Base-by-base conservation (phyloP, 2,888 invertebrate genomes). In the Agrochola litura region DNA sequence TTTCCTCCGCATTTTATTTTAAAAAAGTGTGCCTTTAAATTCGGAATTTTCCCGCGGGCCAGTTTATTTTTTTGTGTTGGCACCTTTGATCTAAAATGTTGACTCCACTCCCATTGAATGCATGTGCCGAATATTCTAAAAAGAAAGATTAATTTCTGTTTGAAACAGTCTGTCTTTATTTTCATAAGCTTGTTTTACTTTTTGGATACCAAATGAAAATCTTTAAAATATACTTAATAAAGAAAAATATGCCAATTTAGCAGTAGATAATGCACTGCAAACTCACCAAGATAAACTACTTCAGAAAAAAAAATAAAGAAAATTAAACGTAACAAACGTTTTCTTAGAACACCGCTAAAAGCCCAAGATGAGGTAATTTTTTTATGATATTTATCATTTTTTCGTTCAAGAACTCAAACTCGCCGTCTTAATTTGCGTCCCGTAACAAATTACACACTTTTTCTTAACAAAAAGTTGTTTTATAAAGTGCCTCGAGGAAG, bases 391-490 rank as follows among this genome's bases (percentile, higher is more conserved):
- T 92, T 89, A 89, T 91, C 85, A 90, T 91, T 91, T 92, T 89
- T 87, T 88, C 89, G 84, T 92, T 91, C 81, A 85, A 88, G 90
- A 92, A 92, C 90, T 91, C 90, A 87, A 88, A 88, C 83, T 87
- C 90, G 90, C 89, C 85, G 86, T 91, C 92, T 92, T 94, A 93
- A 95, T 94, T 94, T 93, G 92, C 90, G 92, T 92, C 91, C 85
- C 89, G 91, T 92, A 92, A 93, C 93, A 93, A 94, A 94, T 94
- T 93, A 92, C 90, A 90, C 90, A 91, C 86, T 91, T 92, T 92
- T 92, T 91, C 85, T 89, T 84, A 79, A 83, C 83, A 90, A 88
- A 92, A 93, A 93, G 90, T 91, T 91, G 89, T 90, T 92, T 89
- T 91, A 92, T 91, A 92, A 93, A 93, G 90, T 89, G 91, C 89